Evolutionary conservation across 1,140 invertebrate genomes (phyloP).

Genomic region (Rhagoletis zephyria): DNA sequence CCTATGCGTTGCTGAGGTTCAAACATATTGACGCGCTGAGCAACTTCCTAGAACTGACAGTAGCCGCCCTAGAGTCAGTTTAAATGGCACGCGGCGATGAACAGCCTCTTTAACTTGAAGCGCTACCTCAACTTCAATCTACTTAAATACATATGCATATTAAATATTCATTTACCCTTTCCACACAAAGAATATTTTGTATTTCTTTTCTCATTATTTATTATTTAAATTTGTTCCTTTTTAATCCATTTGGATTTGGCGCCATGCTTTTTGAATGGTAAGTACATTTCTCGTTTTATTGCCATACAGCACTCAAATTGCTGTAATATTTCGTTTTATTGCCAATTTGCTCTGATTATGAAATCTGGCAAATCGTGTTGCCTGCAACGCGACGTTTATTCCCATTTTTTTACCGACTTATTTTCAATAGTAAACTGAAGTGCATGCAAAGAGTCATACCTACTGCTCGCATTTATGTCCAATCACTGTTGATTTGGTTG

Average conservation of each 20-base stretch:
- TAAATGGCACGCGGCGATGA: too few relatives aligned
- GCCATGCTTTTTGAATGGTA: background rate
- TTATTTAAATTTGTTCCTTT: background rate
- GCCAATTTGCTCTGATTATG: constrained; percentile 29
- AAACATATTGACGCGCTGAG: too few relatives aligned
- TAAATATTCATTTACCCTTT: background rate
- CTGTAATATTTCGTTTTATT: constrained; percentile 29
- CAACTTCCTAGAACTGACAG: too few relatives aligned
- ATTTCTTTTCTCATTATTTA: background rate
- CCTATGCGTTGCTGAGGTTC: too few relatives aligned
- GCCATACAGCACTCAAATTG: background rate
- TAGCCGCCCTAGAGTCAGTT: too few relatives aligned
- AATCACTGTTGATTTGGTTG: background rate
- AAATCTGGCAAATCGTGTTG: constrained; percentile 48
- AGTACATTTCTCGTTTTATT: background rate
- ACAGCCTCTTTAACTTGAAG: too few relatives aligned
- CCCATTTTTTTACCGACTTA: background rate
- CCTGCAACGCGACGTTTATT: constrained; percentile 13
- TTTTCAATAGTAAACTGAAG: background rate
- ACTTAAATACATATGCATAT: too few relatives aligned
- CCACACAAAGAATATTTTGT: background rate
- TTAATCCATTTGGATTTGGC: background rate
- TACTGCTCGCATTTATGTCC: background rate
- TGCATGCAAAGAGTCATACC: background rate
- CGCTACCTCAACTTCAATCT: too few relatives aligned